Base-by-base conservation (phyloP, 1,140 invertebrate species). In the Prorops nasuta region DNA sequence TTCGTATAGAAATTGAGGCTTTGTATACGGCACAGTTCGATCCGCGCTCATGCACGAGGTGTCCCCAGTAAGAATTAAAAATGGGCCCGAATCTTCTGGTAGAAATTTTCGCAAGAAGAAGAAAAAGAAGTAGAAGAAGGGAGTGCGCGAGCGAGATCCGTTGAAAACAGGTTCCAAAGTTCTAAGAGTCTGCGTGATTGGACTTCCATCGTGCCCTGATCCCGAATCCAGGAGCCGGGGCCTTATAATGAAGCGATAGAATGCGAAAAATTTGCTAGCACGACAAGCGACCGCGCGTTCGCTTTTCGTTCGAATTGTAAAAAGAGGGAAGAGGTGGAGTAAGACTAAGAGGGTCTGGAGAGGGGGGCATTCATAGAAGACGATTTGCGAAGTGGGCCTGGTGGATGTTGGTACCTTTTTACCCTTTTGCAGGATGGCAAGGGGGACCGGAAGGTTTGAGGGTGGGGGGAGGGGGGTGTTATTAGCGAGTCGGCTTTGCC, bases 181-280 rank as follows among this genome's bases (percentile, higher is more conserved):
- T 63, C 60, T 63, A 57, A 57, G 56, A 61, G 54, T 61, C 58
- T 49, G 58, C 58, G 58, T 63, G 58, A 63, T 63, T 48, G 54
- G 58, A 61, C 58, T 61, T 49, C 54, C 44, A 44, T 48, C 46
- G 53, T 24, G 21, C 44, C 48, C 14, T 12, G 44, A 44, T 54
- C 52, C 47, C 57, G 57, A 56, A 61, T 62, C 40, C 58, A 42
- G 50, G 49, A 59, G 53, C 38, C 41, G 51, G 51, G 51, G 36
- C 52, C 56, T 49, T 60, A 60, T 71, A 70, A 74, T 74, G 70
- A 74, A 74, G 71, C 69, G 56, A 74, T 74, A 74, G 67, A 74
- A 74, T 74, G 71, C 57, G 61, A 72, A 66, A 71, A 69, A 74
- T 72, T 58, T 47, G 46, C 51, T 60, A 55, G 51, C 59, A 64